phyloP scores from a whole-genome alignment of 1,140 invertebrate genomes.

The Meloidogyne floridensis region DNA sequence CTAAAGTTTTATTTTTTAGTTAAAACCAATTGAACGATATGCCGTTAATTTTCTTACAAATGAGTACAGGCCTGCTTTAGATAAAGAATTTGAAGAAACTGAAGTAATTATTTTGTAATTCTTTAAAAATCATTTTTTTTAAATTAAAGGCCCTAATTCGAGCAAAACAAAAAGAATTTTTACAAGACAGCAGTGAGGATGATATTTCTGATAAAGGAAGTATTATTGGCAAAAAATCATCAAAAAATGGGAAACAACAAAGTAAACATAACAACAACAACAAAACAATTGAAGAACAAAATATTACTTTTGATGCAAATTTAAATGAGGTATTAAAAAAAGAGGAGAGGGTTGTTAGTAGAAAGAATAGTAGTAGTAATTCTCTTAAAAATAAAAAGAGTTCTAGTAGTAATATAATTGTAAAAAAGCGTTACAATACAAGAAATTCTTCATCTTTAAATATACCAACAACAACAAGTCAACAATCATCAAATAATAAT shows the following conservation, averaged over 20 bases:
- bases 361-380: background rate
- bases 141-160: constrained; percentile 31
- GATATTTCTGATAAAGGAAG: constrained; percentile 2
- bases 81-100: constrained; percentile 41
- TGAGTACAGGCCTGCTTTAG: constrained; percentile 34
- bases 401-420: background rate
- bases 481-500: background rate
- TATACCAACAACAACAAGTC: background rate
- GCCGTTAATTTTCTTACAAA: constrained; percentile 51
- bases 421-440: background rate
- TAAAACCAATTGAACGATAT: constrained; percentile 61
- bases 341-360: background rate
- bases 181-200: constrained; percentile 1
- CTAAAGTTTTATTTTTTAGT: too few species aligned
- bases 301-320: constrained; percentile 14
- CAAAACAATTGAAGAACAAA: background rate
- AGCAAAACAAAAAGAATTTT: constrained; percentile 40
- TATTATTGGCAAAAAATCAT: background rate
- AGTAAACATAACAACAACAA: constrained; percentile 8
- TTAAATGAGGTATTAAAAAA: constrained; percentile 23
- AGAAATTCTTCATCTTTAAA: background rate
- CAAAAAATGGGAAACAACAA: background rate
- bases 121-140: background rate
- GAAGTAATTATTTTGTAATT: constrained; percentile 26
- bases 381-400: background rate